Conservation (phyloP, 2,797 vertebrate species). For the Pangasius larnaudii region DNA sequence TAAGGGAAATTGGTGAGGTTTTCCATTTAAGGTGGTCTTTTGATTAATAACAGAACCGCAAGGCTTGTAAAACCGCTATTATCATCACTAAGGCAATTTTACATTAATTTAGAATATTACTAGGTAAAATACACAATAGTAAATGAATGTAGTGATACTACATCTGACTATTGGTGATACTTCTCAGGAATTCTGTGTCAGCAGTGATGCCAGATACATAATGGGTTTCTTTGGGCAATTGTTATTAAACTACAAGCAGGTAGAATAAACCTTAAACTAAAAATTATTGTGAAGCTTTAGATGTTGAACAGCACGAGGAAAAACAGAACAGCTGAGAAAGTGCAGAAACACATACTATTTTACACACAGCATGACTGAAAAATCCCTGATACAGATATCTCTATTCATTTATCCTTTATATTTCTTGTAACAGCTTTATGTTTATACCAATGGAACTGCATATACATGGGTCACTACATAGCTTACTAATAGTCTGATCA, state of each 20-base stretch:
- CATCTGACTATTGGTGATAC: background rate
- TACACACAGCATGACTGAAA: background rate
- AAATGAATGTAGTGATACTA: background rate
- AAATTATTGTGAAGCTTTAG: background rate
- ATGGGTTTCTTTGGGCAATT: background rate
- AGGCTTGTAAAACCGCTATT: background rate
- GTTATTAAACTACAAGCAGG: conserved; percentile 1
- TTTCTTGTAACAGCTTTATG: background rate
- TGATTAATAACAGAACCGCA: background rate
- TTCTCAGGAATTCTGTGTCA: background rate
- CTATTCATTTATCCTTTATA: background rate
- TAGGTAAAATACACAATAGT: background rate
- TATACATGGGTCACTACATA: background rate
- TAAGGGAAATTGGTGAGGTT: background rate
- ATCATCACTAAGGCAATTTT: background rate
- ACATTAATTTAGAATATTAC: background rate
- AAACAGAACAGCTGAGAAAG: conserved; percentile 7
- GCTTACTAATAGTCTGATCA: background rate
- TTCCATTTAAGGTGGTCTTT: conserved; percentile 26
- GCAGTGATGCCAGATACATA: background rate
- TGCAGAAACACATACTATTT: background rate
- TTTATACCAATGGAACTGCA: background rate
- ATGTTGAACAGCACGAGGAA: background rate
- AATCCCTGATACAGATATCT: background rate
- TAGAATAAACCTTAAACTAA: background rate